Evolutionary conservation across 1,140 invertebrate genomes (phyloP).

Genomic region (Conus ventricosus): DNA sequence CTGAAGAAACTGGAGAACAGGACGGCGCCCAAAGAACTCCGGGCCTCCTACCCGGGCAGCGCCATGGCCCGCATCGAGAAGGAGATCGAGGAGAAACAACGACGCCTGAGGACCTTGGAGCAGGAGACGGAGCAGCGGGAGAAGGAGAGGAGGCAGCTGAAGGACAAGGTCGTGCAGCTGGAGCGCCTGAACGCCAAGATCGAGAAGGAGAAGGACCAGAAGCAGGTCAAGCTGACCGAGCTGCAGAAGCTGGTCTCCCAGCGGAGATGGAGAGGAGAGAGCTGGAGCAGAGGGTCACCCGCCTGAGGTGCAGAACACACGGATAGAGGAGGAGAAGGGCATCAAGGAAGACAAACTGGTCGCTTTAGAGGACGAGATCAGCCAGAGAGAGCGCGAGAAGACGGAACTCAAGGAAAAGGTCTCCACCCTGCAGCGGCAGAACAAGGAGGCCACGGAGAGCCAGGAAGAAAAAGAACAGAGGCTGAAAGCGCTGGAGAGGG

Average conservation of each 20-base stretch:
- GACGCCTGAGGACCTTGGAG: conserved; percentile 2
- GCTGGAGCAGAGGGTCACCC: conserved; percentile 7
- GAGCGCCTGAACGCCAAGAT: conserved; percentile 12
- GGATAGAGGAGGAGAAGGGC: conserved; percentile 15
- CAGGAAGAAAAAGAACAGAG: conserved; percentile 4
- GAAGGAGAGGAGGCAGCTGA: conserved; percentile 9
- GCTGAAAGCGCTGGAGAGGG: neutral
- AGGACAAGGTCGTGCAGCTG: conserved; percentile 8
- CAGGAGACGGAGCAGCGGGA: conserved; percentile 17
- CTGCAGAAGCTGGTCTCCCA: neutral
- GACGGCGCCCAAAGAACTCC: neutral
- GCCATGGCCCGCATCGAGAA: conserved; percentile 9
- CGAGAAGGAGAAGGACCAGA: conserved; percentile 17
- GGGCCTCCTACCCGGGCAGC: neutral
- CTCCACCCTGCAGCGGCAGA: neutral
- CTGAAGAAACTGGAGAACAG: conserved; percentile 16
- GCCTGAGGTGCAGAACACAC: conserved; percentile 7
- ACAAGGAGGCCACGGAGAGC: neutral
- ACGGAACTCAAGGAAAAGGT: conserved; percentile 12
- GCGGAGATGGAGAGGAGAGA: neutral
- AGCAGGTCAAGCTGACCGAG: conserved; percentile 18
- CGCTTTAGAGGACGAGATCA: neutral
- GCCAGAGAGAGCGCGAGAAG: neutral
- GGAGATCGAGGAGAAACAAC: conserved; percentile 23
- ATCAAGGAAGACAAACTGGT: conserved; percentile 1